Percentiles rank a stretch among this genome's conserved stretches.
These are phyloP conservation scores for Anadara kagoshimensis DNA, from an alignment of 1,140 invertebrate species.

Conservation along the genomic window DNA sequence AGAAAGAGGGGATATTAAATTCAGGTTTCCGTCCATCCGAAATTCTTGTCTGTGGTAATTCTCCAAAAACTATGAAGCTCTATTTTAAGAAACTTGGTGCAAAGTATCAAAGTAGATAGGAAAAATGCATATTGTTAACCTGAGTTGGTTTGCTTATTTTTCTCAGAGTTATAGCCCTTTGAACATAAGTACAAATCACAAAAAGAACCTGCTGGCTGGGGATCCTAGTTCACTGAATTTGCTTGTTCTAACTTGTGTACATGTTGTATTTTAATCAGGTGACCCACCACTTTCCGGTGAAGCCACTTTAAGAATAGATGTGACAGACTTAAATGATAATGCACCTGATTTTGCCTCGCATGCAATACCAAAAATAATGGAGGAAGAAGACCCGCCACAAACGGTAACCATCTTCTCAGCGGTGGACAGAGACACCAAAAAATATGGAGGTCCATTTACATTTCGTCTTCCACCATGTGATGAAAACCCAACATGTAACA, in stretches of 20 bases:
- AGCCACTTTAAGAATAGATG: slow-evolving; percentile 94
- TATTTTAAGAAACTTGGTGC: too few relatives aligned
- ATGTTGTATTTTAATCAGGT: slow-evolving; percentile 55
- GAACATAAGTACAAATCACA: too few relatives aligned
- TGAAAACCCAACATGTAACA: slow-evolving; percentile 44
- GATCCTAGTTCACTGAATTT: too few relatives aligned
- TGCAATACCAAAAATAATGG: slow-evolving; percentile 91
- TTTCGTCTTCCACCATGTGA: slow-evolving; percentile 51
- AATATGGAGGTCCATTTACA: slow-evolving; percentile 59
- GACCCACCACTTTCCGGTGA: slow-evolving; percentile 93
- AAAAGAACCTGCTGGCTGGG: too few relatives aligned
- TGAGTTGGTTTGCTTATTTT: too few relatives aligned
- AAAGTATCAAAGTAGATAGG: too few relatives aligned
- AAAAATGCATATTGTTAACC: too few relatives aligned
- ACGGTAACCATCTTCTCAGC: slow-evolving; percentile 92
- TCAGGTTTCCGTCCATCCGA: too few relatives aligned
- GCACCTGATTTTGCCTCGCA: slow-evolving; percentile 92
- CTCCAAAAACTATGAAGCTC: too few relatives aligned
- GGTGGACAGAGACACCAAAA: slow-evolving; percentile 80
- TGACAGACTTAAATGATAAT: slow-evolving; percentile 97
- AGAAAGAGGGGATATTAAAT: too few relatives aligned
- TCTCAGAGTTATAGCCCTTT: too few relatives aligned
- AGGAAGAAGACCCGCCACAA: slow-evolving; percentile 85
- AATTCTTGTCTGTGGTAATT: too few relatives aligned
- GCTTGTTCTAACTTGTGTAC: not conserved